Conservation (phyloP, 2,888 invertebrate species). For the Hemistola chrysoprasaria region DNA sequence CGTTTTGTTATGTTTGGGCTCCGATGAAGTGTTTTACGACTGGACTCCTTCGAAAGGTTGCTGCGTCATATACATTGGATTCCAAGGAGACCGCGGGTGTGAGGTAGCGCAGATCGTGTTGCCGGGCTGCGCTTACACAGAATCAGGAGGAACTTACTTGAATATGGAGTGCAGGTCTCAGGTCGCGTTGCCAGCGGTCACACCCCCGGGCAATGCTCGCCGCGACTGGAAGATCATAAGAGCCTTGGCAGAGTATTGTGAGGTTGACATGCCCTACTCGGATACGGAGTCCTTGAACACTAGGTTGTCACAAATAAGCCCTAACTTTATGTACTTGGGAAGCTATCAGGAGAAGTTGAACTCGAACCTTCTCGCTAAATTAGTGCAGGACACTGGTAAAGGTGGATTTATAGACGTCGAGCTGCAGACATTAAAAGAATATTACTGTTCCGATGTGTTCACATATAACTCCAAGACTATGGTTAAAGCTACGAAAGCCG, state of each 20-base stretch:
- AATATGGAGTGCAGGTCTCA: conserved; percentile 98
- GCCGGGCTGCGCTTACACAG: conserved; percentile 98
- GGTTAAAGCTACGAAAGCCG: conserved; percentile 59
- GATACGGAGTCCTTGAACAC: conserved; percentile 46
- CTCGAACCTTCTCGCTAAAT: conserved; percentile 32
- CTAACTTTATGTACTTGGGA: conserved; percentile 53
- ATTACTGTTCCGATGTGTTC: conserved; percentile 67
- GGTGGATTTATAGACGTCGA: conserved; percentile 41
- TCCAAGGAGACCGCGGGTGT: conserved; percentile 97
- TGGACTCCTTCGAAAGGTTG: conserved; percentile 89
- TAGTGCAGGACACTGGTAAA: conserved; percentile 21
- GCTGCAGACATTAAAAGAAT: conserved; percentile 54
- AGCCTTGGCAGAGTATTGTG: conserved; percentile 61
- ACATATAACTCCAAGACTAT: conserved; percentile 66
- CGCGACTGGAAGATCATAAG: conserved; percentile 98
- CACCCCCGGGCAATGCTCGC: conserved; percentile 95
- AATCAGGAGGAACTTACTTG: conserved; percentile 95
- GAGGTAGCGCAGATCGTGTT: conserved; percentile 93
- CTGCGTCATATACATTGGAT: conserved; percentile 93
- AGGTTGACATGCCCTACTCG: conserved; percentile 49
- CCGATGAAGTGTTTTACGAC: conserved; percentile 92
- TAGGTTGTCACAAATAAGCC: conserved; percentile 62
- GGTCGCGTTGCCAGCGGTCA: conserved; percentile 91
- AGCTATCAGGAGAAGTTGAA: conserved; percentile 53
- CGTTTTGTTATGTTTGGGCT: conserved; percentile 94